Evolutionary conservation across 37 sponge, comb jelly and placozoan genomes (phyloP), one percentile per base, ranked within the genome.

Genomic region (Bolinopsis microptera): DNA sequence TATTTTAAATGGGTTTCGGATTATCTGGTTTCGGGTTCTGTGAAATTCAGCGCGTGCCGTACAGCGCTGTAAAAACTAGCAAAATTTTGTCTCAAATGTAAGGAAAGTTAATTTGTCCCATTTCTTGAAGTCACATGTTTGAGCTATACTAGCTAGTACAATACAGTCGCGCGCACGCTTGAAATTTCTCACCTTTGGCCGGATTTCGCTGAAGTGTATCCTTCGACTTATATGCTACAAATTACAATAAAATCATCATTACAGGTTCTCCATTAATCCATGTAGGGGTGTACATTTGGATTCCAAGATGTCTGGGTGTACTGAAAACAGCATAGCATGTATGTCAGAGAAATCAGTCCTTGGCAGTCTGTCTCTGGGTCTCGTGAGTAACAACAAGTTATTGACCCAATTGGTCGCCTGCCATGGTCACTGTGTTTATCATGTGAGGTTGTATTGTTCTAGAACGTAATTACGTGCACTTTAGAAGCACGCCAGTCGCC

Each of bases 111-210:
- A 28, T n/a, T 72, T 72, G 27, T 28, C 26, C 31, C 75, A 72
- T n/a, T 72, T 28, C 75, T 72, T 72, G 5, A 5, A 72, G 75
- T 72, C 75, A 72, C 75, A 72, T 72, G 75, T 48, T 48, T 48
- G 5, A n/a, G n/a, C n/a, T n/a, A n/a, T n/a, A n/a, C n/a, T n/a
- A n/a, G 68, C 68, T 13, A 13, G 68, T 67, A 67, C n/a, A 21
- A 67, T 67, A 22, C 21, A 67, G 68, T 22, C 13, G 68, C 68
- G 68, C 68, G 68, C 13, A 22, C 21, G 21, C 21, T 67, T 67
- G 68, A 21, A 21, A 67, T 67, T 67, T n/a, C n/a, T n/a, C n/a
- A n/a, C n/a, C n/a, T n/a, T n/a, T n/a, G n/a, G n/a, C n/a, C n/a
- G n/a, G n/a, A 21, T 67, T n/a, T n/a, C n/a, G n/a, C n/a, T n/a